phyloP scores from a whole-genome alignment of 2,113 vertebrate species.

The Tragelaphus scriptus region DNA sequence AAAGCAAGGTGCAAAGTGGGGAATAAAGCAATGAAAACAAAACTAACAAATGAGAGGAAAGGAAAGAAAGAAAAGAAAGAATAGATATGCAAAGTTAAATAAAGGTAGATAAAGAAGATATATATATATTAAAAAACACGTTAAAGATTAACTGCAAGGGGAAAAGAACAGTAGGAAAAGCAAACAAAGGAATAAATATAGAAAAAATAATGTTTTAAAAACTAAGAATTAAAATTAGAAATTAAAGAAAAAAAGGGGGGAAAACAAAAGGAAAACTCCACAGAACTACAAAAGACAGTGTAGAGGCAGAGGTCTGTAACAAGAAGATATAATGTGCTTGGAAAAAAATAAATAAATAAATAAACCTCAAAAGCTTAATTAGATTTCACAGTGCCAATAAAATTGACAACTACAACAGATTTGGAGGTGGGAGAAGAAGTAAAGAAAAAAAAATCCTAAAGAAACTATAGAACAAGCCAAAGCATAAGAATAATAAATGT shows the following conservation, averaged over 20 bases:
- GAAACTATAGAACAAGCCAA: not conserved
- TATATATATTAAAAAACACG: not conserved
- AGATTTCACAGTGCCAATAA: not conserved
- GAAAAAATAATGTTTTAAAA: not conserved
- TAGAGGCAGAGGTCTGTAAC: not conserved
- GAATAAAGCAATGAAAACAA: not conserved
- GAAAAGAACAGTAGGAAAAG: not conserved
- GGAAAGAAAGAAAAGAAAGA: not conserved
- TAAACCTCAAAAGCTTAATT: not conserved
- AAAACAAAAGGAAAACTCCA: not conserved
- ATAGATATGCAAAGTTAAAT: not conserved
- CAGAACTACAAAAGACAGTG: not conserved
- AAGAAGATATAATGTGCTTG: not conserved
- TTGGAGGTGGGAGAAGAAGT: not conserved
- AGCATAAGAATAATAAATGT: not conserved
- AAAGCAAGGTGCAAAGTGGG: not conserved
- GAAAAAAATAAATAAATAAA: accelerated
- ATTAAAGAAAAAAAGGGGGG: not conserved
- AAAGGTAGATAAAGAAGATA: not conserved
- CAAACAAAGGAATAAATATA: not conserved
- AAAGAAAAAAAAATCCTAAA: not conserved
- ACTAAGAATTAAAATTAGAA: not conserved
- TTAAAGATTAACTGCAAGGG: not conserved
- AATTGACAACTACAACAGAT: not conserved
- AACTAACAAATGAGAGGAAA: not conserved